These are phyloP conservation scores for Bradysia coprophila DNA, from an alignment of 1,140 invertebrate species.

Conservation along the genomic window DNA sequence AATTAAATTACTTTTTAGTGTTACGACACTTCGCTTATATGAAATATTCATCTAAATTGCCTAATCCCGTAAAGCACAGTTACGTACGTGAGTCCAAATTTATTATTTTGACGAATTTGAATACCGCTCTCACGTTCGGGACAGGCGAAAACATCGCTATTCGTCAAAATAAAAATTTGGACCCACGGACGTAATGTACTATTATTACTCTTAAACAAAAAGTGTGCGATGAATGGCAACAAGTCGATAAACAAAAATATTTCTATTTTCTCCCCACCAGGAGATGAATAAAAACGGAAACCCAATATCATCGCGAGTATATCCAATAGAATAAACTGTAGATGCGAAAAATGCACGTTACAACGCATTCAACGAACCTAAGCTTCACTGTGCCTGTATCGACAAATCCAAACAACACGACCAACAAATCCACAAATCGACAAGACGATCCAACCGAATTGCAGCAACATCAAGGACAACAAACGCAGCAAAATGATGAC, in stretches of 20 bases:
- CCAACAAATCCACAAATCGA: neutral
- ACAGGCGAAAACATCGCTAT: too few relatives aligned
- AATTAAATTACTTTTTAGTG: too few relatives aligned
- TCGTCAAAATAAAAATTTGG: too few relatives aligned
- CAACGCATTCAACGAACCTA: constrained; percentile 1
- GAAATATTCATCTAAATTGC: too few relatives aligned
- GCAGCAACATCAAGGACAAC: neutral
- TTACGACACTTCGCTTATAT: too few relatives aligned
- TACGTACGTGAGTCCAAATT: too few relatives aligned
- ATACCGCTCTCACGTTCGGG: too few relatives aligned
- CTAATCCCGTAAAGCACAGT: too few relatives aligned
- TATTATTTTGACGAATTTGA: too few relatives aligned
- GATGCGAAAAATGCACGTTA: neutral
- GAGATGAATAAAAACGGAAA: neutral
- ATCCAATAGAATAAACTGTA: neutral
- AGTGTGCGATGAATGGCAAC: too few relatives aligned
- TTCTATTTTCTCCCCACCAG: neutral
- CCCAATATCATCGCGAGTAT: neutral
- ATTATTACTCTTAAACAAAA: too few relatives aligned
- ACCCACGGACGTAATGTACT: too few relatives aligned
- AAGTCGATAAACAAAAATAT: neutral
- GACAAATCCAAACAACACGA: neutral
- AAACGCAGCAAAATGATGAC: neutral
- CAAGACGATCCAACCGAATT: neutral
- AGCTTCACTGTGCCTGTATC: constrained; percentile 1